phyloP scores from a whole-genome alignment of 2,888 invertebrate species.

The Gastrophysa polygoni region DNA sequence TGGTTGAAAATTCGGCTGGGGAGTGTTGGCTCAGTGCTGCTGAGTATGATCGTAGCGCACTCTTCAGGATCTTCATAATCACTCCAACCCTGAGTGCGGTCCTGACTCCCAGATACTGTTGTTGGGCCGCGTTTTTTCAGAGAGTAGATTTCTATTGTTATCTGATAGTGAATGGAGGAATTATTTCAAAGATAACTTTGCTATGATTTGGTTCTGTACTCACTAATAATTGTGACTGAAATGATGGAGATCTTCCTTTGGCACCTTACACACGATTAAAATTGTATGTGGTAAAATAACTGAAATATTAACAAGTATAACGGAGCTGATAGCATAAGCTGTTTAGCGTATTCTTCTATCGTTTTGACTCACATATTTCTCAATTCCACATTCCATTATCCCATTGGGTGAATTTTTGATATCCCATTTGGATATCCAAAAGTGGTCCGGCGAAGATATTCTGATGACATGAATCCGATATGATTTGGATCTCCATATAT shows the following conservation, averaged over 20 bases:
- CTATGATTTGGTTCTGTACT: background rate
- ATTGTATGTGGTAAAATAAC: background rate
- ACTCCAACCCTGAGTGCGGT: background rate
- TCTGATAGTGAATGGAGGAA: background rate
- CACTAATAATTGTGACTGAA: background rate
- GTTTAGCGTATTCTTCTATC: background rate
- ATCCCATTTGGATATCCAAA: too few species aligned
- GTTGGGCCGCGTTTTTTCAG: background rate
- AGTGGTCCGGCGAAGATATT: too few species aligned
- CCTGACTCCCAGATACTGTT: background rate
- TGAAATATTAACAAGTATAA: background rate
- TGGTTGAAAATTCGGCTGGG: slow-evolving; percentile 11
- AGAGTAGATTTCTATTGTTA: background rate
- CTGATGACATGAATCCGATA: too few species aligned
- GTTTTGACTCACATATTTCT: too few species aligned
- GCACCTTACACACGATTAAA: background rate
- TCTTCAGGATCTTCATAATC: background rate
- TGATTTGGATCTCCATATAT: too few species aligned
- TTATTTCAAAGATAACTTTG: background rate
- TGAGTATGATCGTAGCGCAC: slow-evolving; percentile 5
- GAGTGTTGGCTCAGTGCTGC: slow-evolving; percentile 11
- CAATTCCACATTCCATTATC: too few species aligned
- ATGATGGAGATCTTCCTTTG: background rate
- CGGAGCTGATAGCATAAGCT: background rate
- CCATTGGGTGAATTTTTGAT: too few species aligned